Evolutionary conservation across 1,140 invertebrate species (phyloP).

Genomic region (Aphis gossypii): DNA sequence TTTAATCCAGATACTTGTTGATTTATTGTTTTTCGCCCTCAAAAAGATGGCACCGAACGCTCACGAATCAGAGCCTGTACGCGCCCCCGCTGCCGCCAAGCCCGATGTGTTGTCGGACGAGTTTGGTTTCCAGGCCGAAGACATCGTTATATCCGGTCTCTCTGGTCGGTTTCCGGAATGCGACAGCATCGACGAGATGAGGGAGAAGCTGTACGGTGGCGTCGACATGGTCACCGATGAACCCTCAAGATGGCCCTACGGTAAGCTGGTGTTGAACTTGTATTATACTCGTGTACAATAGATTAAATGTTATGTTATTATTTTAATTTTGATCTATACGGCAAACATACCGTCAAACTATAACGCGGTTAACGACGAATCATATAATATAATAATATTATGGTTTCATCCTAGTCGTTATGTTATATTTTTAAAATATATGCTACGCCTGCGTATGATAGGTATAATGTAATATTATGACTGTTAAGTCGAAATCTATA

Average conservation of each 20-base stretch:
- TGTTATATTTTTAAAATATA: too few relatives aligned
- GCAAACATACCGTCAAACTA: too few relatives aligned
- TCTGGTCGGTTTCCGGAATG: constrained; percentile 71
- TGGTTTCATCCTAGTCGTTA: too few relatives aligned
- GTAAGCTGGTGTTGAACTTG: constrained; percentile 34
- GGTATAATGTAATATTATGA: too few relatives aligned
- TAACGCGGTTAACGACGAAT: too few relatives aligned
- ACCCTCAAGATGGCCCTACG: constrained; percentile 66
- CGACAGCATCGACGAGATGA: constrained; percentile 69
- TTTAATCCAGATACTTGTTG: neutral
- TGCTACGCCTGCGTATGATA: too few relatives aligned
- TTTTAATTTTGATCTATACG: too few relatives aligned
- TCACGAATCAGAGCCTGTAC: neutral
- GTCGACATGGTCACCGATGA: constrained; percentile 70
- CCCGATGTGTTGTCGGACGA: constrained; percentile 38
- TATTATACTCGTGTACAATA: too few relatives aligned
- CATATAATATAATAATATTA: too few relatives aligned
- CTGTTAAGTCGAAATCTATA: too few relatives aligned
- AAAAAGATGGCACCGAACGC: constrained; percentile 36
- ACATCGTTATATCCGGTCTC: constrained; percentile 72
- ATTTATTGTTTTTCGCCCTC: neutral
- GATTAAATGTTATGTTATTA: too few relatives aligned
- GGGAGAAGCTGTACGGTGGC: constrained; percentile 66
- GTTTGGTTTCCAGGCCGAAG: constrained; percentile 48
- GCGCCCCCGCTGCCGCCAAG: neutral